Conservation (phyloP, 2,113 vertebrate genomes). For the Sialia sialis region DNA sequence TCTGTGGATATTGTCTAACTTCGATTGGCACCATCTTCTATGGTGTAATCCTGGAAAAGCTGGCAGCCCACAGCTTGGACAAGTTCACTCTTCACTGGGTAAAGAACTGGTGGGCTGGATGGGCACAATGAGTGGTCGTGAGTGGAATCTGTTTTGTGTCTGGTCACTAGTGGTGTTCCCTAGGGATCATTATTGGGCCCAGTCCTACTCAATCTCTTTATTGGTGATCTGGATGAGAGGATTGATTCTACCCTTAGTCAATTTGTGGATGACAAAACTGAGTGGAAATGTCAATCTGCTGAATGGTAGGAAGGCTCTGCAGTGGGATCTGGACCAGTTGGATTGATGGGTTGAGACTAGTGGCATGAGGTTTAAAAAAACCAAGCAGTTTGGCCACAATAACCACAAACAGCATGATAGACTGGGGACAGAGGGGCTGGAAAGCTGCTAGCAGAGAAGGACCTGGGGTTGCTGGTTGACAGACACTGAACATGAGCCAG, state of each 20-base stretch:
- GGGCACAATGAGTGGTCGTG: background rate
- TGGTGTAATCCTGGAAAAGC: background rate
- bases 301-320: background rate
- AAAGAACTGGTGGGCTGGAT: background rate
- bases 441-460: background rate
- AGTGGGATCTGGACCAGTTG: background rate
- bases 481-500: background rate
- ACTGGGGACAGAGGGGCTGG: background rate
- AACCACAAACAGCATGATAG: fast-evolving
- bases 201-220: background rate
- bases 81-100: background rate
- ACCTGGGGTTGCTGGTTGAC: background rate
- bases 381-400: background rate
- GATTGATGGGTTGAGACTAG: background rate
- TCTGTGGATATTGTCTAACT: background rate
- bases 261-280: background rate
- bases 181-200: background rate
- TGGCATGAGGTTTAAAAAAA: background rate
- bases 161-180: background rate
- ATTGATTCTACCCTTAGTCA: background rate
- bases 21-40: background rate
- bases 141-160: background rate
- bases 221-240: background rate
- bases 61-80: fast-evolving
- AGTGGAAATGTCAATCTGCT: background rate